Conservation (phyloP, 2,113 vertebrate species). For the Corythornis vintsioides region DNA sequence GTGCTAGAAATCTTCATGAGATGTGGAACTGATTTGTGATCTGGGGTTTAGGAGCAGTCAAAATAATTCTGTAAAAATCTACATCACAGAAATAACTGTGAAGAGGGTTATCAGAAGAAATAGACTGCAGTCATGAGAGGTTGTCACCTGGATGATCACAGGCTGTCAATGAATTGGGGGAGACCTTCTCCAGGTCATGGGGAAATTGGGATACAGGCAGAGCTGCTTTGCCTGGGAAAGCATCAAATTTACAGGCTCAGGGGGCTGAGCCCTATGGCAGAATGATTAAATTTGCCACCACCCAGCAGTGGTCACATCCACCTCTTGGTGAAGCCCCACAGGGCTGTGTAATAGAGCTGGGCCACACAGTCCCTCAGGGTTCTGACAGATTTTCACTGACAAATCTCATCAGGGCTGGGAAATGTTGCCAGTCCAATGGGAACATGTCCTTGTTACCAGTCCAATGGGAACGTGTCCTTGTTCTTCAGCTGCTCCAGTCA, state of each 20-base stretch:
- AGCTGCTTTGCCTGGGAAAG: background rate
- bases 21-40: background rate
- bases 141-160: background rate
- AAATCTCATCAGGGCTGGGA: background rate
- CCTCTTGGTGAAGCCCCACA: background rate
- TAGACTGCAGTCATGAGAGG: background rate
- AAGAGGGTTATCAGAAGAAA: background rate
- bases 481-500: accelerated
- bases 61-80: background rate
- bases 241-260: background rate
- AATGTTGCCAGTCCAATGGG: background rate
- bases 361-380: background rate
- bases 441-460: background rate
- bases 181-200: background rate
- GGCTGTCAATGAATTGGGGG: background rate
- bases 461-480: accelerated
- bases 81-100: background rate
- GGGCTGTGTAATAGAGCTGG: background rate
- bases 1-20: background rate
- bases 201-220: background rate
- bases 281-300: background rate
- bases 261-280: background rate
- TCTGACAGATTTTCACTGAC: background rate
- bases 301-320: accelerated
- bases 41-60: background rate